Conservation (phyloP, 2,113 vertebrate species). For the Myotis lucifugus region DNA sequence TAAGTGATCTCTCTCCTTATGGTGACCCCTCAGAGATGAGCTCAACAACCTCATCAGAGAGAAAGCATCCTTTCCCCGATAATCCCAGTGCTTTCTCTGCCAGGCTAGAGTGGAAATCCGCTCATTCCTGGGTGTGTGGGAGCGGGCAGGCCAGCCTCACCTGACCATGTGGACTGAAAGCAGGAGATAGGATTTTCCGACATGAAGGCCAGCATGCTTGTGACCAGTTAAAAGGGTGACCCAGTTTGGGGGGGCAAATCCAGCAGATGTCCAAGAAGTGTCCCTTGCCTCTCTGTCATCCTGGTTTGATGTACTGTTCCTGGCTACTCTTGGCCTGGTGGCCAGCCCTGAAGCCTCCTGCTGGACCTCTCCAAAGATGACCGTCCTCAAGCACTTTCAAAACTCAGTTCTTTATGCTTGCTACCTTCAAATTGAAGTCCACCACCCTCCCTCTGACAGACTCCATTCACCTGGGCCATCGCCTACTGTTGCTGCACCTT, state of each 20-base stretch:
- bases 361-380: not conserved
- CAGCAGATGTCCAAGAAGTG: not conserved
- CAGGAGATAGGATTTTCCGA: not conserved
- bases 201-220: not conserved
- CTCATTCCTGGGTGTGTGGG: not conserved
- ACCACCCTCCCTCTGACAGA: no score
- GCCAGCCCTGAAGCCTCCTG: not conserved
- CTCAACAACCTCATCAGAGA: not conserved
- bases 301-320: not conserved
- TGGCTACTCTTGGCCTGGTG: not conserved
- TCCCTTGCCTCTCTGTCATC: no score
- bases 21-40: not conserved
- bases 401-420: not conserved
- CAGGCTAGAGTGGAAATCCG: not conserved
- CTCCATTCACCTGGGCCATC: not conserved
- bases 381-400: not conserved
- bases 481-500: fast-evolving
- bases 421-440: not conserved
- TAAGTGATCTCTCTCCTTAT: not conserved
- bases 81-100: not conserved
- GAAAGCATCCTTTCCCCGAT: not conserved
- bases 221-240: no score
- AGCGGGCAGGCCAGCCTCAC: not conserved
- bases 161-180: not conserved
- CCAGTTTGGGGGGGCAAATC: not conserved